phyloP scores from a whole-genome alignment of 2,888 invertebrate species.

The Pelosia muscerda region DNA sequence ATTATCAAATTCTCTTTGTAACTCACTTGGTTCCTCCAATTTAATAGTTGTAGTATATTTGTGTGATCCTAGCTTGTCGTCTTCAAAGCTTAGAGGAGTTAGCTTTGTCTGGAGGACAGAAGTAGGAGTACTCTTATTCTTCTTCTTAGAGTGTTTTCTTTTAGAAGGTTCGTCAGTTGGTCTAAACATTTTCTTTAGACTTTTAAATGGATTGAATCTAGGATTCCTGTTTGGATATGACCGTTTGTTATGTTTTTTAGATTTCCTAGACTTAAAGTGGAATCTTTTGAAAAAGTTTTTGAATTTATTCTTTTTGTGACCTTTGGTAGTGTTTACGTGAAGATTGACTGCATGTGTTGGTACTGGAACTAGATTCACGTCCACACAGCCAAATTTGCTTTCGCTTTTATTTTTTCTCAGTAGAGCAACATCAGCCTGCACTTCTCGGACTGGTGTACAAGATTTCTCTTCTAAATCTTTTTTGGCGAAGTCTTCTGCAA shows the following conservation, averaged over 20 bases:
- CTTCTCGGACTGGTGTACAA: slow-evolving; percentile 14
- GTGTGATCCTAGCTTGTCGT: not conserved
- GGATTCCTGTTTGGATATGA: slow-evolving; percentile 37
- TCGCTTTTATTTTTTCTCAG: slow-evolving; percentile 21
- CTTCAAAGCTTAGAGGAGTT: not conserved
- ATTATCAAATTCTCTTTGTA: not conserved
- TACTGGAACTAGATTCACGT: slow-evolving; percentile 57
- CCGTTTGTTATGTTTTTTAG: slow-evolving; percentile 32
- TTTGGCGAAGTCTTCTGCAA: slow-evolving; percentile 14
- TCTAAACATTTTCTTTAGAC: slow-evolving; percentile 60
- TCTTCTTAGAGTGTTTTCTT: not conserved
- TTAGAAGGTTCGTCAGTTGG: not conserved
- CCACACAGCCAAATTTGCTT: slow-evolving; percentile 55
- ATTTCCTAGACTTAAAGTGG: slow-evolving; percentile 40
- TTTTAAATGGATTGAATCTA: slow-evolving; percentile 66
- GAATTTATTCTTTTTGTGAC: slow-evolving; percentile 41
- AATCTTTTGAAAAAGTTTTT: slow-evolving; percentile 57
- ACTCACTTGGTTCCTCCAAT: not conserved
- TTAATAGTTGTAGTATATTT: not conserved
- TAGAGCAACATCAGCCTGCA: not conserved
- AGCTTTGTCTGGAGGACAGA: not conserved
- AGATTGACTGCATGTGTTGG: slow-evolving; percentile 58
- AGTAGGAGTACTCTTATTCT: not conserved
- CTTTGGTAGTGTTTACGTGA: slow-evolving; percentile 33
- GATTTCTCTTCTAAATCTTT: slow-evolving; percentile 28